Evolutionary conservation across 2,113 vertebrate genomes (phyloP).

Genomic region (Guaruba guarouba): DNA sequence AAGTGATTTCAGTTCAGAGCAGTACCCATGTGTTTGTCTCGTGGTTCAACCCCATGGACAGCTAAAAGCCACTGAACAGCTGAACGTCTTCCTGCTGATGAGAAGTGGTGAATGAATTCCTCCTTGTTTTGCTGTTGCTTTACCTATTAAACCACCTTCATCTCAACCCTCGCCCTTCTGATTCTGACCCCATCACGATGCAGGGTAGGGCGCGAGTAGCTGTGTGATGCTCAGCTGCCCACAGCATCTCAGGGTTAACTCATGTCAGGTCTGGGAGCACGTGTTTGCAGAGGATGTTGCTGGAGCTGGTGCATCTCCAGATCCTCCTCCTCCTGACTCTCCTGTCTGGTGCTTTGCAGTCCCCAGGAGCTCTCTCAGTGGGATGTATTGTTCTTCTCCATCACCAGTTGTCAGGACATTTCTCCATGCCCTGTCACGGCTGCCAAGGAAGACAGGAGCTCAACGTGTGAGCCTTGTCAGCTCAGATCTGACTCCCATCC

Average conservation of each 20-base stretch:
- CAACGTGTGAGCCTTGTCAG: neutral
- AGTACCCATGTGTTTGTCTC: neutral
- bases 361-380: neutral
- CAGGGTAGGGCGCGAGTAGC: neutral
- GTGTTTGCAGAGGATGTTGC: neutral
- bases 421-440: neutral
- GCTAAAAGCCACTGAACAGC: neutral
- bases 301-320: rapidly evolving
- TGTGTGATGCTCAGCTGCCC: neutral
- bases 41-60: neutral
- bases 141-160: neutral
- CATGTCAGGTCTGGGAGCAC: rapidly evolving
- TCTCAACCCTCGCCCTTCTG: neutral
- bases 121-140: neutral
- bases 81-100: neutral
- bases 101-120: neutral
- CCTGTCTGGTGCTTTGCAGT: neutral
- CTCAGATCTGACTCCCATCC: neutral
- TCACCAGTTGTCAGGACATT: neutral
- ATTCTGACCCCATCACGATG: rapidly evolving
- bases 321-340: neutral
- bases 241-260: neutral
- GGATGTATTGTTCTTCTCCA: neutral
- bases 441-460: neutral
- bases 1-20: neutral